Conservation (phyloP, 2,113 vertebrate species). For the Microtus oregoni region DNA sequence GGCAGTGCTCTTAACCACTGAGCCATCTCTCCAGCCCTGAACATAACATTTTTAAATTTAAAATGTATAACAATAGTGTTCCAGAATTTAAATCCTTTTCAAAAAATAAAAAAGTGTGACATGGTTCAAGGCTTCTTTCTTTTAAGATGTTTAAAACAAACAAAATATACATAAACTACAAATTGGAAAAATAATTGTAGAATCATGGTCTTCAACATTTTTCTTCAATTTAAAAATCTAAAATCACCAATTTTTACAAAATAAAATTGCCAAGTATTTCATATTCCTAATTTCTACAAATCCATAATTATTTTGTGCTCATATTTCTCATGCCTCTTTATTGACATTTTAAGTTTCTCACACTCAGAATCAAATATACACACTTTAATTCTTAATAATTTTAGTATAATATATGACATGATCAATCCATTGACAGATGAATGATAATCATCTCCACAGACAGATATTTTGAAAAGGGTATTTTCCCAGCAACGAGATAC, state of each 20-base stretch:
- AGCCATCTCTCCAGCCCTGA: too few species aligned
- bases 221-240: slow-evolving; percentile 29
- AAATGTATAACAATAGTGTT: not conserved
- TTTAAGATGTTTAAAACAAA: not conserved
- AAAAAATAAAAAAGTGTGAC: slow-evolving; percentile 31
- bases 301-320: not conserved
- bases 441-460: slow-evolving; percentile 9
- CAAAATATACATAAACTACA: slow-evolving; percentile 1
- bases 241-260: slow-evolving; percentile 28
- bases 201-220: not conserved
- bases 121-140: not conserved
- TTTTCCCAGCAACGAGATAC: not conserved
- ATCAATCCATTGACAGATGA: slow-evolving; percentile 10
- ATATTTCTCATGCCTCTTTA: not conserved
- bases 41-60: not conserved
- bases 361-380: slow-evolving; percentile 17
- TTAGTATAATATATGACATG: not conserved
- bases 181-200: slow-evolving; percentile 14
- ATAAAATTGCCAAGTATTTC: slow-evolving; percentile 29
- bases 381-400: slow-evolving; percentile 20
- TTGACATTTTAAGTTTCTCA: slow-evolving; percentile 28
- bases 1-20: too few species aligned
- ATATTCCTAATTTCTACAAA: not conserved
- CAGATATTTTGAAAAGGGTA: not conserved
- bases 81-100: slow-evolving; percentile 24